Evolutionary conservation across 2,888 invertebrate genomes (phyloP), one percentile per base, ranked within the genome.

Genomic region (Liopterus haemorrhoidalis): DNA sequence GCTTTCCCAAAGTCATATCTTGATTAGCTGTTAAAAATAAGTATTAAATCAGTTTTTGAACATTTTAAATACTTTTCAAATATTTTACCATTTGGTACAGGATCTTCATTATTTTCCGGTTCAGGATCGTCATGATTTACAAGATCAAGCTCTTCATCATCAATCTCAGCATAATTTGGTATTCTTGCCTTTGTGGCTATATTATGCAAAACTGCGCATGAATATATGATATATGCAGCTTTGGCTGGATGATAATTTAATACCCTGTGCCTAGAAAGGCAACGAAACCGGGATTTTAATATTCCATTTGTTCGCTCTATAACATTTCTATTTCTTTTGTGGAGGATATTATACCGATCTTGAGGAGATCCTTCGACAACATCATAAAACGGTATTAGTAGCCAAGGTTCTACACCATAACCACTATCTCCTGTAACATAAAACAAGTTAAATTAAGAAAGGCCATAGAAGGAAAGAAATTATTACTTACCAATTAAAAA

Each of bases 241-340:
- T 16, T 39, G 11, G 30, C 18, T 15, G 39, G 28, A 16, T 30
- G 39, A 19, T 39, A 39, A 16, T 27, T 25, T 14, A 39, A 16
- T 14, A 21, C 28, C 16, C 39, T 25, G 15, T 28, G 30, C 28
- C 16, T 39, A n/a, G 28, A 39, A 16, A 39, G 20, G 16, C 39
- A 39, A 20, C 39, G 8, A 28, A 39, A 39, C 14, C 39, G 16
- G 4, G 27, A 15, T 28, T 39, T 39, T 28, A 39, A 39, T 25
- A 39, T 39, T n/a, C 39, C 28, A 21, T 39, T 39, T 12, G 39
- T 39, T 28, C 39, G n/a, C 15, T 39, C 39, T 14, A 39, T 39
- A 8, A 39, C 39, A 30, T 39, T 39, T 25, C 40, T 14, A 12
- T 18, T 15, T 14, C 19, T 14, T 18, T 20, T 31, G 14, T 24